Evolutionary conservation across 2,797 vertebrate genomes (phyloP).

Genomic region (Mus spretus): DNA sequence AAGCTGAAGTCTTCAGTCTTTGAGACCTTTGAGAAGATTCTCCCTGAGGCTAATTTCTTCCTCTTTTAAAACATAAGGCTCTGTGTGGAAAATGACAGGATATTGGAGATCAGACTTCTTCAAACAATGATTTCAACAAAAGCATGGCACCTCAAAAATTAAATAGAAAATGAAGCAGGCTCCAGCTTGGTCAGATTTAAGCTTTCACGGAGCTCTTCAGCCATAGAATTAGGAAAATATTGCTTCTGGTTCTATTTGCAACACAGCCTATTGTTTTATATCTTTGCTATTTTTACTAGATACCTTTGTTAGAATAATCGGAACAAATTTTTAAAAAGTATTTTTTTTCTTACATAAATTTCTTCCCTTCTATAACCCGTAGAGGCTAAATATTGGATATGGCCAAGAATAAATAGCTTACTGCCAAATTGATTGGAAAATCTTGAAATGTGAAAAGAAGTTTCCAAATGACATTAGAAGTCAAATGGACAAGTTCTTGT

Average conservation of each 20-base stretch:
- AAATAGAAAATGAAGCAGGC: no score
- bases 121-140: not conserved
- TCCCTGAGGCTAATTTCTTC: not conserved
- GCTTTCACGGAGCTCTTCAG: no score
- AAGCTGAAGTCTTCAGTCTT: not conserved
- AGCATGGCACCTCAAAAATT: not conserved
- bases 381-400: not conserved
- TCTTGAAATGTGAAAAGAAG: not conserved
- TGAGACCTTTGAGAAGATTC: not conserved
- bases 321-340: not conserved
- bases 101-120: not conserved
- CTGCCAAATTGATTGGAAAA: not conserved
- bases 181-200: no score
- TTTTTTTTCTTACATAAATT: not conserved
- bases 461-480: not conserved
- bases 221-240: no score
- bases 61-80: not conserved
- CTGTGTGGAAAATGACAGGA: not conserved
- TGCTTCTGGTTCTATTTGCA: not conserved
- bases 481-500: not conserved
- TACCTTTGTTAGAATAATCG: not conserved
- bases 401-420: no score
- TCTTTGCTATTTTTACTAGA: not conserved
- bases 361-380: not conserved
- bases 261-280: not conserved